Evolutionary conservation across 2,113 vertebrate genomes (phyloP).

Genomic region (Physeter macrocephalus): DNA sequence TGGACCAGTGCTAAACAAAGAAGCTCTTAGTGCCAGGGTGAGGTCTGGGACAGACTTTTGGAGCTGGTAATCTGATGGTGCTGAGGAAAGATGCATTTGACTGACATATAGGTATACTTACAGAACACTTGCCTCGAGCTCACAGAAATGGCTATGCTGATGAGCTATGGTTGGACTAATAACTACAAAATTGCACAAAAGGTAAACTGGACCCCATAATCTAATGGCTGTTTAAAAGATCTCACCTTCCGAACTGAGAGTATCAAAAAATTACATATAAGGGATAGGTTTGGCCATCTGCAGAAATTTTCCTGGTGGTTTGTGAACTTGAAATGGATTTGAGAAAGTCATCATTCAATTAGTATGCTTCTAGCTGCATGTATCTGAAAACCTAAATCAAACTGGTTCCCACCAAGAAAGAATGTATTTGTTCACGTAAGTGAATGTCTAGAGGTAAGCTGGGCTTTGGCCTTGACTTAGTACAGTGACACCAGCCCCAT

Average conservation of each 20-base stretch:
- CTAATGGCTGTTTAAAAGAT: neutral
- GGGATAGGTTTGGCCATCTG: neutral
- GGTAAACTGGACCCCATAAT: neutral
- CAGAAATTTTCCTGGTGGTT: neutral
- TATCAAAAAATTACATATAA: neutral
- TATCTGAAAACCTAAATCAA: neutral
- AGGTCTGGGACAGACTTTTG: neutral
- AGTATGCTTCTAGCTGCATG: neutral
- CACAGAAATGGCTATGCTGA: neutral
- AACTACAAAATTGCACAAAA: neutral
- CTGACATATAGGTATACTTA: neutral
- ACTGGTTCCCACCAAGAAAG: neutral
- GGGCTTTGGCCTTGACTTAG: neutral
- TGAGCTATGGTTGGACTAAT: neutral
- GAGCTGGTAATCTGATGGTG: neutral
- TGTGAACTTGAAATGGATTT: slow-evolving; percentile 7
- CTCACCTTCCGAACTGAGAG: neutral
- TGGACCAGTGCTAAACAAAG: neutral
- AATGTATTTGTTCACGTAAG: neutral
- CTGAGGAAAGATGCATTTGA: neutral
- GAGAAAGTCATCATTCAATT: neutral
- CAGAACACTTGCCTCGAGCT: neutral
- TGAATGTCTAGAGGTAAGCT: neutral
- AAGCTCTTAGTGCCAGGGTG: neutral
- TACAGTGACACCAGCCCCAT: neutral